phyloP scores from a whole-genome alignment of 1,140 invertebrate species.

The Melanaphis sacchari region DNA sequence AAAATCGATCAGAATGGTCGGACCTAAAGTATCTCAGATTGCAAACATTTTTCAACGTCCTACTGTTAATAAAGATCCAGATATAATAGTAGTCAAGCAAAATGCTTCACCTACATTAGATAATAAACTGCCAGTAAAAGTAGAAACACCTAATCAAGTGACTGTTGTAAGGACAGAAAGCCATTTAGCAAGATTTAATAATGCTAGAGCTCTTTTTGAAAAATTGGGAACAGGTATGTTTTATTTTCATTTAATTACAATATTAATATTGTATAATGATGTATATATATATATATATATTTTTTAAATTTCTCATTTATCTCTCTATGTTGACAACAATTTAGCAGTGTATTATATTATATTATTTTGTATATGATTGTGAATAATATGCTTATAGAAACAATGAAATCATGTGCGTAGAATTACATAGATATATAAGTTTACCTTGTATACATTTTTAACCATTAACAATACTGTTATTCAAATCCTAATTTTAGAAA shows the following conservation, averaged over 20 bases:
- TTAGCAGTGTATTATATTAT: not conserved
- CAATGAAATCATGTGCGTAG: too few relatives aligned
- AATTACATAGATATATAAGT: too few relatives aligned
- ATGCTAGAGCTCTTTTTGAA: slow-evolving; percentile 90
- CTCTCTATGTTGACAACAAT: not conserved
- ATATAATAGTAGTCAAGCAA: slow-evolving; percentile 48
- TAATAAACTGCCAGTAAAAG: slow-evolving; percentile 50
- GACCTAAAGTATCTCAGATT: slow-evolving; percentile 88
- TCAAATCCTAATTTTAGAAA: not conserved
- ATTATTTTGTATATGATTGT: not conserved
- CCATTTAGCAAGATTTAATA: slow-evolving; percentile 89
- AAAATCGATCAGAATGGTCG: slow-evolving; percentile 65
- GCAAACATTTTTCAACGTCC: slow-evolving; percentile 82
- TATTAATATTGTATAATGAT: too few relatives aligned
- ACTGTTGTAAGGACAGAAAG: slow-evolving; percentile 86
- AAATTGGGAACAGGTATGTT: slow-evolving; percentile 72
- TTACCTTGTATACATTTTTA: too few relatives aligned
- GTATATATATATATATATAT: too few relatives aligned
- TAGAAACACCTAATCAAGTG: slow-evolving; percentile 68
- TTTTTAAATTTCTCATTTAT: not conserved
- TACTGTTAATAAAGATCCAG: slow-evolving; percentile 57
- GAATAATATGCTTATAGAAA: too few relatives aligned
- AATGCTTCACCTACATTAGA: slow-evolving; percentile 29
- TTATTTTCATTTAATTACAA: not conserved
- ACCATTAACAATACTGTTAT: not conserved